Evolutionary conservation across 1,140 invertebrate genomes (phyloP), one percentile per base, ranked within the genome.

Genomic region (Ceratina japonica): DNA sequence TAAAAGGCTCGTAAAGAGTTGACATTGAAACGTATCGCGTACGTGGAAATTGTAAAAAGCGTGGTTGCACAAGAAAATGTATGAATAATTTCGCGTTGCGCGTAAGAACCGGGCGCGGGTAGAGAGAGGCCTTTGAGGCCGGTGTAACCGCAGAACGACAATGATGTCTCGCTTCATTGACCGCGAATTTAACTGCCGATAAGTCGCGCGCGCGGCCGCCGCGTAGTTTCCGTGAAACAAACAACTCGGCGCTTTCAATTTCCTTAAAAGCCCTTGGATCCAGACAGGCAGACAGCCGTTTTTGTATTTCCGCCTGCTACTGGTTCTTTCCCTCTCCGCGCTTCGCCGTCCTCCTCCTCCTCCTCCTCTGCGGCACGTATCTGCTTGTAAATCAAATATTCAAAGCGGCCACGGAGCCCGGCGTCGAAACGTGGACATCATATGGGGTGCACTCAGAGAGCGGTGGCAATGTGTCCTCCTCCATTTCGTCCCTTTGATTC

Each of bases 161-260:
- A 84, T 66, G 80, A 69, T 27, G 75, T 85, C 78, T 68, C 75
- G 78, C 83, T 83, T 84, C 82, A 84, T 83, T 84, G 82, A 66
- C 65, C 54, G 70, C 65, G 81, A 83, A 79, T 83, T 71, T 82
- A 84, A 79, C 76, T 24, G 71, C 54, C 66, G 56, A 66, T 70
- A 83, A 80, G 54, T 83, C 37, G n/a, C 24, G n/a, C 24, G n/a
- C 54, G 54, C 31, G 70, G 58, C 24, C 44, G 27, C 44, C 8
- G 54, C 65, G 70, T 49, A 66, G 68, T 66, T 44, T 75, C 49
- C 59, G 27, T 8, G 52, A 80, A 66, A 70, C 73, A 80, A 80
- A 68, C 69, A 71, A n/a, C 18, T 27, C 52, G 59, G 69, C 74
- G 69, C 63, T 86, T 86, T 82, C 82, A 87, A 87, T 87, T 87